Evolutionary conservation across 2,888 invertebrate species (phyloP).

Genomic region (Cheilosia vernalis): DNA sequence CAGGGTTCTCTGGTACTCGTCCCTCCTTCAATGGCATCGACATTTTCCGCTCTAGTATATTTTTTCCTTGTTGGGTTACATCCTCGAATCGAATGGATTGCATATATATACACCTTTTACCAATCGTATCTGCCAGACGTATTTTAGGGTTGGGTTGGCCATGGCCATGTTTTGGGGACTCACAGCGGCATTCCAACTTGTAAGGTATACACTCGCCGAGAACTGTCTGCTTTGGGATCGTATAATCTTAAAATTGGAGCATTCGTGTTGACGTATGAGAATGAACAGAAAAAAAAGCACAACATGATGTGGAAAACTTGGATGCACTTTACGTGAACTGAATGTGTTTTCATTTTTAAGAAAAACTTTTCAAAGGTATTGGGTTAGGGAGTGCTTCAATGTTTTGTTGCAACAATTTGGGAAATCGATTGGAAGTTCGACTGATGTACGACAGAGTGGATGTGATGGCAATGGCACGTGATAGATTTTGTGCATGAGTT

Average conservation of each 20-base stretch:
- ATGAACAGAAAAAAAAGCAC: background rate
- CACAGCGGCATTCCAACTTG: constrained; percentile 1
- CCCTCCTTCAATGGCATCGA: constrained; percentile 27
- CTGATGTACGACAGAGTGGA: constrained; percentile 47
- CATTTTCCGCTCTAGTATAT: constrained; percentile 28
- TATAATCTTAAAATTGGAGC: constrained; percentile 46
- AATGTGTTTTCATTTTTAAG: constrained; percentile 16
- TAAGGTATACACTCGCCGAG: constrained; percentile 18
- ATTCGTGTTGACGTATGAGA: constrained; percentile 49
- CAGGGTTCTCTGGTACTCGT: constrained; percentile 6
- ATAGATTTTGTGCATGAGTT: constrained; percentile 64
- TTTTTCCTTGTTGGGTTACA: background rate
- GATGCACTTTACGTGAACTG: constrained; percentile 66
- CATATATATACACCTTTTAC: constrained; percentile 31
- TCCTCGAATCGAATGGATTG: constrained; percentile 41
- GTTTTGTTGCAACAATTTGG: constrained; percentile 50
- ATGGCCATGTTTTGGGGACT: constrained; percentile 29
- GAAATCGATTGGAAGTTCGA: constrained; percentile 67
- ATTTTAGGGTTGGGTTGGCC: constrained; percentile 17
- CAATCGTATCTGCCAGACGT: constrained; percentile 43
- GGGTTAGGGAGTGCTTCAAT: constrained; percentile 2
- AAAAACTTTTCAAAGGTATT: constrained; percentile 12
- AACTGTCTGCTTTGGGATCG: constrained; percentile 21
- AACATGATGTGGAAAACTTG: constrained; percentile 38
- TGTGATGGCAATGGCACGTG: constrained; percentile 61